Evolutionary conservation across 2,888 invertebrate genomes (phyloP), one percentile per base, ranked within the genome.

Genomic region (Deilephila elpenor): DNA sequence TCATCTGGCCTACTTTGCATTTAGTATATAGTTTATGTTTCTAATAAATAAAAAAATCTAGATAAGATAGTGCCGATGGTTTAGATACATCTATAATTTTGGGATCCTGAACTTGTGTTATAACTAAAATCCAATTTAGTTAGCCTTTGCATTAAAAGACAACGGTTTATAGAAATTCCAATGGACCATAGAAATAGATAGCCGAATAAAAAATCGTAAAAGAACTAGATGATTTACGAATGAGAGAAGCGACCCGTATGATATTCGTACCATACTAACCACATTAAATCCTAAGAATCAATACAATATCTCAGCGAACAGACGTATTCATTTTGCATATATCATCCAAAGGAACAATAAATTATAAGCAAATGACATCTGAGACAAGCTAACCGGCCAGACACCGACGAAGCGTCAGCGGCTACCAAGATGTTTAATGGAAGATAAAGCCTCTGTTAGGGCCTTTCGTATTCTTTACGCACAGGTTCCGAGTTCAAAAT

Each of bases 281-380:
- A 14, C 29, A 29, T 60, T 17, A 14, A 25, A 11, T 60, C 29
- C 29, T 60, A 60, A 14, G 60, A 29, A 60, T 60, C 29, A 32
- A 60, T 60, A n/a, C 56, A 56, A 61, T 61, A 14, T 32, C 14
- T 25, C 17, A n/a, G 44, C 37, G 11, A 3, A 44, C 20, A 51
- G 8, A 56, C 44, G 17, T 67, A 20, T 67, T 51, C 25, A 83
- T 77, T 80, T 80, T 79, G 70, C 75, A 80, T 82, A 77, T 81
- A 82, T 84, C 83, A 83, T 85, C 86, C 83, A 84, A 83, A 83
- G 70, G 74, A 75, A 83, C 80, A 83, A 79, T 88, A 89, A 88
- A 87, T 87, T 88, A 88, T 86, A 85, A 82, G 78, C 81, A 88
- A 88, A 87, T 67, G 67, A 67, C 67, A 67, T 67, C 51, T 51